Percentiles rank a stretch among this genome's conserved stretches.
Evolutionary conservation across 2,113 vertebrate species (phyloP).

Genomic region (Haplochromis burtoni): DNA sequence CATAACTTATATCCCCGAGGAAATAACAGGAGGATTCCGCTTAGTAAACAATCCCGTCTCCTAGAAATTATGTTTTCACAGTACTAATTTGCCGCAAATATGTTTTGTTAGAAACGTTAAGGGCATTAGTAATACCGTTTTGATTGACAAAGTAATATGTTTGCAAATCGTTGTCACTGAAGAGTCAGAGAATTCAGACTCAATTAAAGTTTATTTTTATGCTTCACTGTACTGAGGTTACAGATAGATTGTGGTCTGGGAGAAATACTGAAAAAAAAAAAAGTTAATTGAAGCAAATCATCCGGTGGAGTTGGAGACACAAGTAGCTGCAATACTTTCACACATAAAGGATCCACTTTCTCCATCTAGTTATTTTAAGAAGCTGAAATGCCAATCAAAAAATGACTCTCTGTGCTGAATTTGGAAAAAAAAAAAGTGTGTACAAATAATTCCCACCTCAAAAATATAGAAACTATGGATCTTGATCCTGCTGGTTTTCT

Average conservation of each 20-base stretch:
- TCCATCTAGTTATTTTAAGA: neutral
- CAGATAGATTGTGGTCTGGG: neutral
- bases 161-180: neutral
- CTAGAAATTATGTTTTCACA: neutral
- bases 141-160: neutral
- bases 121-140: neutral
- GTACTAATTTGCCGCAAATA: neutral
- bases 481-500: neutral
- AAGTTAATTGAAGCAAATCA: neutral
- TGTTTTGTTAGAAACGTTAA: neutral
- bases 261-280: neutral
- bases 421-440: neutral
- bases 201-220: neutral
- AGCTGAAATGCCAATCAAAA: neutral
- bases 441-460: neutral
- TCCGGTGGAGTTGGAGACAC: neutral
- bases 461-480: neutral
- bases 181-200: neutral
- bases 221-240: neutral
- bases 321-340: neutral
- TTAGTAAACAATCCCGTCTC: slow-evolving; percentile 22
- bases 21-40: slow-evolving; percentile 24
- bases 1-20: slow-evolving; percentile 17
- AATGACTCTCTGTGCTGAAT: neutral
- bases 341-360: neutral